A percentile compares a stretch with the other conserved stretches of the same genome.
Conservation (phyloP, 2,888 invertebrate genomes). For the Micoletzkya japonica region DNA sequence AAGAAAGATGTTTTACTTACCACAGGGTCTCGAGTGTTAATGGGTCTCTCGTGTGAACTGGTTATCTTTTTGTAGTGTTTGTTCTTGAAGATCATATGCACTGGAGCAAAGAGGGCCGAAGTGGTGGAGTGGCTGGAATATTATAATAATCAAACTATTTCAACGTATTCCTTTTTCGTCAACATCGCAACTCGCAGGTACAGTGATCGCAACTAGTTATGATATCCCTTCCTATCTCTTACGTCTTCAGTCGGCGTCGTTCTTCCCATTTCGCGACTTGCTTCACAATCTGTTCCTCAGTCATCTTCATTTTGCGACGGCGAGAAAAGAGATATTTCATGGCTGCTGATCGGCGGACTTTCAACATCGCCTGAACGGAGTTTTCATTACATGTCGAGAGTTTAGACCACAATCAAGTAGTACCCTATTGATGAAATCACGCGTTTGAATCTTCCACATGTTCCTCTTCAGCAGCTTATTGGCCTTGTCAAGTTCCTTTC, state of each 20-base stretch:
- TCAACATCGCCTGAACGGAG: not conserved
- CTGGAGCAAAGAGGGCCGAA: no score
- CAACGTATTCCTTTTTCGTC: not conserved
- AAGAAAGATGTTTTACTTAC: no score
- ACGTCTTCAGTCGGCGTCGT: no score
- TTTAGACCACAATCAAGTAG: not conserved
- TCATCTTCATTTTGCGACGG: not conserved
- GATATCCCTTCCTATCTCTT: not conserved
- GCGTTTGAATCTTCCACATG: not conserved
- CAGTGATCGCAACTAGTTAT: not conserved
- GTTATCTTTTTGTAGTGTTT: no score
- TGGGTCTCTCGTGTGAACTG: no score
- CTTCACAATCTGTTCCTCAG: not conserved
- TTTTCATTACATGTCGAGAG: no score
- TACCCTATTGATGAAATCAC: not conserved
- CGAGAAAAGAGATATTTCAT: not conserved
- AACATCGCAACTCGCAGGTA: not conserved
- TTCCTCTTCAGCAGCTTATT: not conserved
- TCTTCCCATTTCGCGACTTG: conserved; percentile 8
- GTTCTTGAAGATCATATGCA: no score
- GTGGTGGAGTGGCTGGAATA: no score
- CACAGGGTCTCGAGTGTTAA: no score
- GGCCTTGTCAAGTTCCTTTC: not conserved
- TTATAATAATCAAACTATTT: no score
- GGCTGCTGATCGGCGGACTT: not conserved